A percentile compares a stretch with the other conserved stretches of the same genome.
phyloP scores from a whole-genome alignment of 2,888 invertebrate species.

The Nesidiocoris tenuis region DNA sequence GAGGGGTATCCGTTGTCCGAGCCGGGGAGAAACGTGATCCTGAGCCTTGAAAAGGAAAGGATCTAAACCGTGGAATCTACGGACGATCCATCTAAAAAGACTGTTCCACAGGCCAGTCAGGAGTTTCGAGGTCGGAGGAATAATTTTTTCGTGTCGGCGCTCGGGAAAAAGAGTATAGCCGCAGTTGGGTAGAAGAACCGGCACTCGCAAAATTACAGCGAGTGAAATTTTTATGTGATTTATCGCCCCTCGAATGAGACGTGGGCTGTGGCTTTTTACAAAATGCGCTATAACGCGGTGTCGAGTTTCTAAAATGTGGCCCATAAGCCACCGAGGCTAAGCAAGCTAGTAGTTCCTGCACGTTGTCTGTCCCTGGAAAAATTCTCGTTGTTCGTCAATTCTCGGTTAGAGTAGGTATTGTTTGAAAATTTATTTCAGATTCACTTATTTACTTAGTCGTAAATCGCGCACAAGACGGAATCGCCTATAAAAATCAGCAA shows the following conservation, averaged over 20 bases:
- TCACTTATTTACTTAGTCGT: too few species aligned
- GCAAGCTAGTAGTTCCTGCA: too few species aligned
- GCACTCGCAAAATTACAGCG: not conserved
- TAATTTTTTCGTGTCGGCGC: not conserved
- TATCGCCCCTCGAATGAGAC: not conserved
- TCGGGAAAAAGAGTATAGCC: not conserved
- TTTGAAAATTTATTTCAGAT: too few species aligned
- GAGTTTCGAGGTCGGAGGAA: not conserved
- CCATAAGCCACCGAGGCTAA: too few species aligned
- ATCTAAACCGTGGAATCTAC: not conserved
- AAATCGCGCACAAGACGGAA: too few species aligned
- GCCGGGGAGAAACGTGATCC: not conserved
- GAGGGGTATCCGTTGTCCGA: not conserved
- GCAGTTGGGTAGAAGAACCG: not conserved
- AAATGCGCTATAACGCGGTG: too few species aligned
- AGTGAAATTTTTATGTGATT: not conserved
- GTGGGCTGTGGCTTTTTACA: too few species aligned
- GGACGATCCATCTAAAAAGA: not conserved
- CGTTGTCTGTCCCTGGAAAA: too few species aligned
- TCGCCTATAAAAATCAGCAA: too few species aligned
- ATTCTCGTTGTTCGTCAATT: too few species aligned
- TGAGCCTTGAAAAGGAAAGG: not conserved
- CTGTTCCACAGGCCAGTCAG: not conserved
- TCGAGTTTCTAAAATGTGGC: too few species aligned
- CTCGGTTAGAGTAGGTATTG: too few species aligned